Conservation (phyloP, 2,797 vertebrate genomes). For the Acipenser ruthenus region DNA sequence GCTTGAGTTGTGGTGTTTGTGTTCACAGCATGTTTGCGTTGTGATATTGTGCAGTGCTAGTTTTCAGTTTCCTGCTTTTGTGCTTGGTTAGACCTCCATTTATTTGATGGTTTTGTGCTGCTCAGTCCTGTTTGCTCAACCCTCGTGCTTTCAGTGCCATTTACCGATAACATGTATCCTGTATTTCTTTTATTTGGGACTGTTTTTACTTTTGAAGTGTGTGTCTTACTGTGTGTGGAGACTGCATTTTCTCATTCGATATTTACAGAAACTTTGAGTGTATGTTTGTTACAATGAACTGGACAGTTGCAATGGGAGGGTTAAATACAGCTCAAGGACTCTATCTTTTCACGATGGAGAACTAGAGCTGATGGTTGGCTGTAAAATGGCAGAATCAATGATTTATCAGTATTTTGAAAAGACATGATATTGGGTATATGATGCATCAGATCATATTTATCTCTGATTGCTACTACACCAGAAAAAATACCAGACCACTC, state of each 20-base stretch:
- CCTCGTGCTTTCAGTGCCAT: conserved; percentile 40
- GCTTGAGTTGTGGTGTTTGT: conserved; percentile 36
- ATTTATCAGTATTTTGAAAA: no score
- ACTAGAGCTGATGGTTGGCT: no score
- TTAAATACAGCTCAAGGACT: no score
- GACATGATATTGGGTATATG: no score
- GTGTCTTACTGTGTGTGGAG: neutral
- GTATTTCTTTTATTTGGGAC: conserved; percentile 29
- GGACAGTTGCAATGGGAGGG: conserved; percentile 27
- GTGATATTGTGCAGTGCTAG: neutral
- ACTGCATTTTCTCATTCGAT: conserved; percentile 4
- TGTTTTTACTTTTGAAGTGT: conserved; percentile 5
- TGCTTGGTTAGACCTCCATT: conserved; percentile 24
- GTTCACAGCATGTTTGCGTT: conserved; percentile 30
- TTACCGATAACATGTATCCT: conserved; percentile 23
- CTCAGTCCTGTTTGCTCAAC: conserved; percentile 17
- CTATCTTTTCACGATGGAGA: no score
- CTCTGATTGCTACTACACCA: no score
- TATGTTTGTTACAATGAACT: conserved; percentile 48
- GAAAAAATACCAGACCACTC: no score
- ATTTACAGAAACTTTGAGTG: conserved; percentile 12
- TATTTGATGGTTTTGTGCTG: conserved; percentile 26
- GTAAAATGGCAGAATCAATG: no score
- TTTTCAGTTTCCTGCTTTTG: conserved; percentile 4
- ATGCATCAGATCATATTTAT: no score